Conservation (phyloP, 92 coral and sea anemone genomes). For the Epizoanthus stellaris region DNA sequence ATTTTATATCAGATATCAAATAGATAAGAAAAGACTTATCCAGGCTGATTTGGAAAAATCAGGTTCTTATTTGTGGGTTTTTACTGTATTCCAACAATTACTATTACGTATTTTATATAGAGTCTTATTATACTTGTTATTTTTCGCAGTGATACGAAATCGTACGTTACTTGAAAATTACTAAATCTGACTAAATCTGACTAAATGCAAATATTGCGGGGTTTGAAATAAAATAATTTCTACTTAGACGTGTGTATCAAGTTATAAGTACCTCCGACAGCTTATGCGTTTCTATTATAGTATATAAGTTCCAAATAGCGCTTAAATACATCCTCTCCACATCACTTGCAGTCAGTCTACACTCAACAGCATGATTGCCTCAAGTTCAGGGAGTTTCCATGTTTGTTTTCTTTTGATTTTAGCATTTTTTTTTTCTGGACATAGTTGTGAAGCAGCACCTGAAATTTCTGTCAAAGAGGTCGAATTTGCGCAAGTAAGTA, state of each 20-base stretch:
- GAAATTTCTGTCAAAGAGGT: neutral
- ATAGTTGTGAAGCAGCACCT: neutral
- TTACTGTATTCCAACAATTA: too few species aligned
- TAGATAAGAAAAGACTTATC: too few species aligned
- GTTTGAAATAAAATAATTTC: neutral
- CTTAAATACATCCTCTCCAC: neutral
- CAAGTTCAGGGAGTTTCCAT: conserved; percentile 6
- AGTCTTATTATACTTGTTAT: too few species aligned
- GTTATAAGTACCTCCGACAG: neutral
- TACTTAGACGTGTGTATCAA: neutral
- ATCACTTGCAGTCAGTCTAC: neutral
- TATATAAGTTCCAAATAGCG: neutral
- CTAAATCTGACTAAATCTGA: neutral
- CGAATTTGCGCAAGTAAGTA: neutral
- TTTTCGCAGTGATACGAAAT: too few species aligned
- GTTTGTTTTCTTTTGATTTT: neutral
- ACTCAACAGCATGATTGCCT: neutral
- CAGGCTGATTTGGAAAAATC: too few species aligned
- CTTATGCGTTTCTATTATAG: neutral
- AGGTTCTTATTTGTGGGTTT: too few species aligned
- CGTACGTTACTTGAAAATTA: too few species aligned
- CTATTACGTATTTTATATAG: too few species aligned
- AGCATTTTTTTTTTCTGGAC: neutral
- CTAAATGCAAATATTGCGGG: neutral
- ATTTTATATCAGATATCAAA: too few species aligned